Conservation (phyloP, 2,113 vertebrate species). For the Misgurnus mizolepis region DNA sequence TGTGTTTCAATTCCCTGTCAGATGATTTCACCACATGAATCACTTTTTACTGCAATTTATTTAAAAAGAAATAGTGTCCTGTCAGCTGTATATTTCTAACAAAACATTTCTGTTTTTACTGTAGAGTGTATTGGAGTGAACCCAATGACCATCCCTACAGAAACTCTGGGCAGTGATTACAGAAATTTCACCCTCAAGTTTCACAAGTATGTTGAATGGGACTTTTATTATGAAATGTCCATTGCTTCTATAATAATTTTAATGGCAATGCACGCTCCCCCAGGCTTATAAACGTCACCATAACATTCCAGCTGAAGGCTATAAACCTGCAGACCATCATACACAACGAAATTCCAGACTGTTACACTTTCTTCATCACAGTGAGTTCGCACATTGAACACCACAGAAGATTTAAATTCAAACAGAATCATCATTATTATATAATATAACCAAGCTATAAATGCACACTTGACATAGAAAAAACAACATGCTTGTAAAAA, state of each 20-base stretch:
- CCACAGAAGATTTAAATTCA: background rate
- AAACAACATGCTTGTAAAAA: too few relatives aligned
- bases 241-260: background rate
- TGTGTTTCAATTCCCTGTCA: background rate
- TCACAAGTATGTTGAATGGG: constrained; percentile 83
- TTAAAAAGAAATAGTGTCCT: background rate
- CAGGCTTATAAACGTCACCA: constrained; percentile 90
- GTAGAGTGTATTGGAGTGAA: constrained; percentile 84
- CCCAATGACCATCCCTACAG: constrained; percentile 64
- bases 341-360: constrained; percentile 94
- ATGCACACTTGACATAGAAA: too few relatives aligned
- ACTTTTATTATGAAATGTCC: background rate
- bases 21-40: background rate
- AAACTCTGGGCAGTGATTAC: constrained; percentile 63
- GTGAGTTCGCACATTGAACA: constrained; percentile 69
- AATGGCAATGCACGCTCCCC: background rate
- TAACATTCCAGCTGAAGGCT: constrained; percentile 91
- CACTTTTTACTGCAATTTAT: background rate
- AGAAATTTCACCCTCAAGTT: constrained; percentile 93
- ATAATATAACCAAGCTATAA: too few relatives aligned
- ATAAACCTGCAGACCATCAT: constrained; percentile 95
- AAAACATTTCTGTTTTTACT: constrained; percentile 10
- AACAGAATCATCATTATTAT: too few relatives aligned
- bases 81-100: background rate
- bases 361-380: constrained; percentile 88